A percentile compares a stretch with the other conserved stretches of the same genome.
These are phyloP conservation scores for Peucedramus taeniatus DNA, from an alignment of 2,113 vertebrate species.

Conservation along the genomic window DNA sequence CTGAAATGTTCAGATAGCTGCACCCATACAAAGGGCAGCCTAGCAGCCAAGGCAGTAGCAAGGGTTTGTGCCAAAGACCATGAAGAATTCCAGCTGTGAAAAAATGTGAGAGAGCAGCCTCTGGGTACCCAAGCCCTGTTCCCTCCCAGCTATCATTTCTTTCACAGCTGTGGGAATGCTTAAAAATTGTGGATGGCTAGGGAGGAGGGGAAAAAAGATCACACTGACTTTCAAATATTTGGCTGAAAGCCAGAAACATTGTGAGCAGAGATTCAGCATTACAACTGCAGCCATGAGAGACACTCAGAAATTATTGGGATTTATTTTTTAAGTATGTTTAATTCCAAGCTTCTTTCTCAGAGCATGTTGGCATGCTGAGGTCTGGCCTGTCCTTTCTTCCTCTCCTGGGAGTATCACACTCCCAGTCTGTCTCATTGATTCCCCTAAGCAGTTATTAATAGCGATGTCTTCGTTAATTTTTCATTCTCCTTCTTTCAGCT, in stretches of 20 bases:
- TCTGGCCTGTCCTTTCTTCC: neutral
- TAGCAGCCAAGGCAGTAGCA: neutral
- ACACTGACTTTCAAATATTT: slow-evolving; percentile 18
- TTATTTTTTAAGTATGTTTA: slow-evolving; percentile 38
- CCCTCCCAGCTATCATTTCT: neutral
- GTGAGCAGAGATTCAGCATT: neutral
- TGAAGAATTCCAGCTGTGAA: slow-evolving; percentile 38
- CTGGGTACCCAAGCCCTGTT: neutral
- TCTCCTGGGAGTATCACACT: neutral
- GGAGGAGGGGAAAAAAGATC: neutral
- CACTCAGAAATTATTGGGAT: neutral
- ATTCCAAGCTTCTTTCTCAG: slow-evolving; percentile 8
- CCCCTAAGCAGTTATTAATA: neutral
- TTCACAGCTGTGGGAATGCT: slow-evolving; percentile 49
- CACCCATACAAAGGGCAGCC: neutral
- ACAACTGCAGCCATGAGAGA: neutral
- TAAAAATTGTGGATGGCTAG: neutral
- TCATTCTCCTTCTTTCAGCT: neutral
- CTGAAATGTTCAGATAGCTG: neutral
- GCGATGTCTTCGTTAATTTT: neutral
- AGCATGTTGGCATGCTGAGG: neutral
- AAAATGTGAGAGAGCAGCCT: neutral
- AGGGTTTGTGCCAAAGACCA: neutral
- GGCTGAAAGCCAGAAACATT: neutral
- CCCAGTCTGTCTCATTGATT: neutral